Conservation (phyloP, 2,113 vertebrate species). For the Neoarius graeffei region DNA sequence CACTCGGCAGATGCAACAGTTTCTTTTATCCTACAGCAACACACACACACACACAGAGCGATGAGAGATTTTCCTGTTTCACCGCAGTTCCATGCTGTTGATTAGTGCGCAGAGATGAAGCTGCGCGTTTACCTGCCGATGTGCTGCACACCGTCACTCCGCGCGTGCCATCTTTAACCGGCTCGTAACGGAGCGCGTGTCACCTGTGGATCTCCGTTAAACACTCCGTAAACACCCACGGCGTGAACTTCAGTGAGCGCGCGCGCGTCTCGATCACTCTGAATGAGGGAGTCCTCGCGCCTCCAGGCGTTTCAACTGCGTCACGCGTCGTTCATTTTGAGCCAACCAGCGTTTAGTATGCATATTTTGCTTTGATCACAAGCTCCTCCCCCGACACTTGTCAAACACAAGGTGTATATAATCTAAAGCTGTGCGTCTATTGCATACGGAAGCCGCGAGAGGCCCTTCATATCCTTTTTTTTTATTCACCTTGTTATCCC, state of each 20-base stretch:
- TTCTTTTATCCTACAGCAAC: neutral
- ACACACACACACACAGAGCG: neutral
- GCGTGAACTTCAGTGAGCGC: slow-evolving; percentile 6
- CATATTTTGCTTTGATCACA: neutral
- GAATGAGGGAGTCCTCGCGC: slow-evolving; percentile 9
- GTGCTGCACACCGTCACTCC: neutral
- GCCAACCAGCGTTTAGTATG: slow-evolving; percentile 3
- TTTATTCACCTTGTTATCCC: no score
- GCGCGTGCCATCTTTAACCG: neutral
- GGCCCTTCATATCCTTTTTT: no score
- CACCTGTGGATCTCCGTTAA: slow-evolving; percentile 14
- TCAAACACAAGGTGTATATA: neutral
- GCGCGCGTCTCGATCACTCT: no score
- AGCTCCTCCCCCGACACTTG: neutral
- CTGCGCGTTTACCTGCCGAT: neutral
- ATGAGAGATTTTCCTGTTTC: neutral
- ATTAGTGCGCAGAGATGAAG: neutral
- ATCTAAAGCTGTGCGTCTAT: neutral
- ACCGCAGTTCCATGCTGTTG: neutral
- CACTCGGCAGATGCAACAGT: slow-evolving; percentile 1
- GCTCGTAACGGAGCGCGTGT: neutral
- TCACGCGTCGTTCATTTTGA: neutral
- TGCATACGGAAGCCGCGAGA: no score
- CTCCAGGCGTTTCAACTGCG: slow-evolving; percentile 8
- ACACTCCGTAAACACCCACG: neutral